Evolutionary conservation across 2,797 vertebrate species (phyloP), one percentile per base, ranked within the genome.

Genomic region (Eospalax fontanierii): DNA sequence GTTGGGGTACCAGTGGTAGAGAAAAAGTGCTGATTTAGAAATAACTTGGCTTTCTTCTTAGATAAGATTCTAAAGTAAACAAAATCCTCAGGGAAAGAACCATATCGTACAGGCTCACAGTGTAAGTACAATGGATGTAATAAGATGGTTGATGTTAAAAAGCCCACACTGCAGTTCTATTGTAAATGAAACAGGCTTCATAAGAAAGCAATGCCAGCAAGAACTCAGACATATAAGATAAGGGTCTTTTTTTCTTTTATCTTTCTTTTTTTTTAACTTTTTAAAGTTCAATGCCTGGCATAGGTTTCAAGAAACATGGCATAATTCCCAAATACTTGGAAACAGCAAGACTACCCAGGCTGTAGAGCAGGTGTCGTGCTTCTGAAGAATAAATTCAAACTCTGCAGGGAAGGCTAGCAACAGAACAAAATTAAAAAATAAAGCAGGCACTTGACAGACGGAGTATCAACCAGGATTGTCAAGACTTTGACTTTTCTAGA

Each of bases 351-450:
- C 16, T 26, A 38, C 35, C 14, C 38, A 46, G 12, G 46, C 61
- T 91, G 38, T n/a, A 50, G 33, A 80, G 59, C 30, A 87, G 50
- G 14, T 35, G 71, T 19, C 9, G 0, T 46, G 22, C 68, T 79
- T 79, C 90, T 46, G 26, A 92, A 75, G 2, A 21, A n/a, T 66
- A 89, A 92, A 84, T 70, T 73, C 28, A 78, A 76, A 81, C 28
- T 80, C 66, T 28, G 18, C 14, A 54, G 61, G 50, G 81, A 86
- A 65, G n/a, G 40, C 18, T 93, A 78, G 90, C 70, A 85, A 63
- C 1, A 90, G 92, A 80, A 43, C 21, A n/a, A 90, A 90, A 90
- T 82, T 79, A 28, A 92, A n/a, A 95, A 90, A 63, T 71, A 70
- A 80, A 89, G 16, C 16, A 79, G n/a, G 46, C 4, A 89, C 33